Percentiles rank a stretch among this genome's conserved stretches.
Conservation (phyloP, 2,797 vertebrate genomes). For the Phaenicophaeus curvirostris region DNA sequence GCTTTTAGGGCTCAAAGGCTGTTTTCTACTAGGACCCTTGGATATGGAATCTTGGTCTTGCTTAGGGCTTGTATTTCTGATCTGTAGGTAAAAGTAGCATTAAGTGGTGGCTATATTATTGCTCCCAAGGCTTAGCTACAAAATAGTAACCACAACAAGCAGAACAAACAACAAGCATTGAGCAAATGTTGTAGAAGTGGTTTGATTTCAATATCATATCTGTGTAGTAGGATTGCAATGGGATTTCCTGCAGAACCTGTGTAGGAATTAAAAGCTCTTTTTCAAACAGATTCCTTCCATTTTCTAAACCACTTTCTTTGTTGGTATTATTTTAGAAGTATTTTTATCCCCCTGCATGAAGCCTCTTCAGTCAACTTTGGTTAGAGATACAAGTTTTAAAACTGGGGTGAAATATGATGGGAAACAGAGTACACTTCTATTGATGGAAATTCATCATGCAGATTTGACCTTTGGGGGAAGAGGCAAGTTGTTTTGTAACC, state of each 20-base stretch:
- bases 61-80: background rate
- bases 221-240: background rate
- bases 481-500: conserved; percentile 51
- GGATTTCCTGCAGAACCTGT: background rate
- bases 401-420: background rate
- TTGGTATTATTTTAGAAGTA: conserved; percentile 17
- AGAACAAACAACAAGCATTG: background rate
- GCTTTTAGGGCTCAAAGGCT: background rate
- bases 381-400: conserved; percentile 47
- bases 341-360: conserved; percentile 26
- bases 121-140: background rate
- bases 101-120: background rate
- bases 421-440: conserved; percentile 9
- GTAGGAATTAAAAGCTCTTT: conserved; percentile 17
- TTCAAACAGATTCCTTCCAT: background rate
- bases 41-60: background rate
- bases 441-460: conserved; percentile 48
- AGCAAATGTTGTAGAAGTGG: background rate
- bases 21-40: background rate
- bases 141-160: background rate
- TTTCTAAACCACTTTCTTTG: background rate
- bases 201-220: background rate
- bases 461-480: conserved; percentile 47
- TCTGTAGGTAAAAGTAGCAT: background rate
- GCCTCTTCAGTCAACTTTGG: conserved; percentile 15